Evolutionary conservation across 2,888 invertebrate genomes (phyloP).

Genomic region (Clepsis dumicolana): DNA sequence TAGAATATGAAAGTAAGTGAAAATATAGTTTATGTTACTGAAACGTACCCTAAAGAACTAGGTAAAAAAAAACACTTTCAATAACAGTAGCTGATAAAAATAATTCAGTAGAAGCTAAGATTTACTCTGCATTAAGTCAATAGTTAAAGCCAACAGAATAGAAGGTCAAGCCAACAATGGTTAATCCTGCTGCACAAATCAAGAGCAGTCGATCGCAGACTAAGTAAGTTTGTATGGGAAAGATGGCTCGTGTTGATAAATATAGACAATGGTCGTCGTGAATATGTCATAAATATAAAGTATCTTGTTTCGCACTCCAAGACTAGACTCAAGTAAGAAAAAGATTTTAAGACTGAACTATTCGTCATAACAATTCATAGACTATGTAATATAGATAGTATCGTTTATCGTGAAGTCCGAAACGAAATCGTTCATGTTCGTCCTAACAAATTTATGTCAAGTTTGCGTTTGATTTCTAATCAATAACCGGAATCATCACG

Average conservation of each 20-base stretch:
- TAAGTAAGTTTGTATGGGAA: conserved; percentile 16
- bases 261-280: conserved; percentile 4
- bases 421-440: conserved; percentile 5
- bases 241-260: conserved; percentile 15
- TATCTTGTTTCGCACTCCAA: not conserved
- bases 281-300: conserved; percentile 16
- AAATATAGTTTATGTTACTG: not conserved
- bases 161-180: conserved; percentile 29
- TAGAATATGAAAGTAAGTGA: not conserved
- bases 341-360: not conserved
- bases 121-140: not conserved
- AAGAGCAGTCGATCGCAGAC: conserved; percentile 22
- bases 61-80: not conserved
- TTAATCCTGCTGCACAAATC: conserved; percentile 22
- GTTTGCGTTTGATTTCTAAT: not conserved
- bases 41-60: not conserved
- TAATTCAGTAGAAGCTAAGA: not conserved
- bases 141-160: conserved; percentile 21
- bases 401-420: not conserved
- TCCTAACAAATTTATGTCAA: conserved; percentile 6
- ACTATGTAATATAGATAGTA: conserved; percentile 1
- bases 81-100: not conserved
- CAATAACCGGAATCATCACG: not conserved
- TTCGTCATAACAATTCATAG: not conserved
- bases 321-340: not conserved